These are phyloP conservation scores for Macrobrachium rosenbergii DNA, from an alignment of 1,140 invertebrate species.

Conservation along the genomic window DNA sequence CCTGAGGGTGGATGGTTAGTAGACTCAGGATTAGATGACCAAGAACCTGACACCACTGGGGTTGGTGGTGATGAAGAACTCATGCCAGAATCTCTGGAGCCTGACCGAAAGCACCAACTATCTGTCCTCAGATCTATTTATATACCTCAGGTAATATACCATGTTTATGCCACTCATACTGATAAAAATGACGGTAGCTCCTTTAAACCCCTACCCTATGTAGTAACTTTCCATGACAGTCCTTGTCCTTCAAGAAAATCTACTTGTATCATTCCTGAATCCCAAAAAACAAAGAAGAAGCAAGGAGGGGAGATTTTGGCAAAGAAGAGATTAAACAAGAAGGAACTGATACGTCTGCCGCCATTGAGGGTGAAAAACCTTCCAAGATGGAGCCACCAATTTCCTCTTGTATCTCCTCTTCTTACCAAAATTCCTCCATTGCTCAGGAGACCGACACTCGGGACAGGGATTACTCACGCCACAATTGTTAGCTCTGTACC, in stretches of 20 bases:
- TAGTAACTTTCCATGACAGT: not conserved
- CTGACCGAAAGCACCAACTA: slow-evolving; percentile 76
- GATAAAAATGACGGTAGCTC: not conserved
- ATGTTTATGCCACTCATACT: not conserved
- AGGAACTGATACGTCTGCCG: too few species aligned
- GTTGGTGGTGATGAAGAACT: slow-evolving; percentile 67
- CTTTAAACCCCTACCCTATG: not conserved
- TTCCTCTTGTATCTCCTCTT: too few species aligned
- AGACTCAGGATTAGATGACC: slow-evolving; percentile 73
- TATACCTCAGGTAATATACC: slow-evolving; percentile 79
- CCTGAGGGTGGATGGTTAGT: slow-evolving; percentile 91
- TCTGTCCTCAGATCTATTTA: slow-evolving; percentile 82
- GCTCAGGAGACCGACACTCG: too few species aligned
- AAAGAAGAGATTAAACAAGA: too few species aligned
- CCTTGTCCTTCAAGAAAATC: not conserved
- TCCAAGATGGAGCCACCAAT: too few species aligned
- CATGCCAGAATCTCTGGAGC: slow-evolving; percentile 69
- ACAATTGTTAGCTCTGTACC: too few species aligned
- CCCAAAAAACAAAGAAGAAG: too few species aligned
- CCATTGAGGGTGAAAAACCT: too few species aligned
- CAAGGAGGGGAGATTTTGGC: too few species aligned
- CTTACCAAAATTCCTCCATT: too few species aligned
- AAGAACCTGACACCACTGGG: slow-evolving; percentile 68
- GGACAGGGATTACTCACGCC: too few species aligned
- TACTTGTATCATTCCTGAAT: too few species aligned